These are phyloP conservation scores for Tribolium freemani DNA, from an alignment of 2,888 invertebrate species.

Conservation along the genomic window DNA sequence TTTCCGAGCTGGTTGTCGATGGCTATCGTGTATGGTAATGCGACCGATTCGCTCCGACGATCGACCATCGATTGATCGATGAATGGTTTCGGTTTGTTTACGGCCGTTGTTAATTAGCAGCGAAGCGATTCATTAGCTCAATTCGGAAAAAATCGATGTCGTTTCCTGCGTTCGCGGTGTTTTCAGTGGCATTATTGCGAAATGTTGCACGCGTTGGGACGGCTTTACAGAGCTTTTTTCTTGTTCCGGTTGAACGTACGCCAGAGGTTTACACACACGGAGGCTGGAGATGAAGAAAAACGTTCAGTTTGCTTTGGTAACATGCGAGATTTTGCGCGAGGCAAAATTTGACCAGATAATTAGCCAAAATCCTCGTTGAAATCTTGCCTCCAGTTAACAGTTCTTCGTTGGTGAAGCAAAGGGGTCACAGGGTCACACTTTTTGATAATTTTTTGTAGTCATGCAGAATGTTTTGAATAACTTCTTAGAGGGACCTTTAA, in stretches of 20 bases:
- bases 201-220: slow-evolving; percentile 13
- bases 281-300: background rate
- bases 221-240: background rate
- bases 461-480: too few relatives aligned
- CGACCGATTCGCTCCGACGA: slow-evolving; percentile 17
- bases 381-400: too few relatives aligned
- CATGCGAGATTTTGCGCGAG: background rate
- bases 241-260: background rate
- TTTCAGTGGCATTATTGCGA: slow-evolving; percentile 10
- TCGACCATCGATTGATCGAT: slow-evolving; percentile 24
- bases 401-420: too few relatives aligned
- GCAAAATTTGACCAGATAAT: too few relatives aligned
- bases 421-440: too few relatives aligned
- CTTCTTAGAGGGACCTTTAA: too few relatives aligned
- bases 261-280: background rate
- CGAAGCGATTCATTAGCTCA: slow-evolving; percentile 28
- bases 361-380: too few relatives aligned
- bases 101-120: slow-evolving; percentile 22
- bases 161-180: slow-evolving; percentile 8
- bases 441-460: too few relatives aligned
- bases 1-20: slow-evolving; percentile 21
- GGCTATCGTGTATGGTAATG: slow-evolving; percentile 28
- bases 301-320: background rate
- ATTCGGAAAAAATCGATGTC: slow-evolving; percentile 6
- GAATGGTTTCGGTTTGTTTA: slow-evolving; percentile 36